A percentile compares a stretch with the other conserved stretches of the same genome.
Conservation (phyloP, 2,888 invertebrate species). For the Eubasilissa splendida region DNA sequence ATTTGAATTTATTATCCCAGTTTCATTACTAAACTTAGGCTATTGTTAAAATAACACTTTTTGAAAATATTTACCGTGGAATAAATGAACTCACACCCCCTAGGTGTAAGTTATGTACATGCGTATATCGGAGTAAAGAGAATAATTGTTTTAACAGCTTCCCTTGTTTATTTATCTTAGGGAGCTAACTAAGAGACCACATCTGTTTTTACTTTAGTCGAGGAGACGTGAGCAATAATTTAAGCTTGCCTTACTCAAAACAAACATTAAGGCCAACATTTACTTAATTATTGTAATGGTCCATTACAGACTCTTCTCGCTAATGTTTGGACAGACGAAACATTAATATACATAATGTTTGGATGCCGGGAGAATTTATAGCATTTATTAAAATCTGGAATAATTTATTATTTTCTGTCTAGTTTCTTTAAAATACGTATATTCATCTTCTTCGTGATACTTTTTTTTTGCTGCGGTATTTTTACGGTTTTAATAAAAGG, state of each 20-base stretch:
- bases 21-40: not conserved
- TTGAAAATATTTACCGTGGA: not conserved
- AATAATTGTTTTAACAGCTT: constrained; percentile 32
- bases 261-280: constrained; percentile 50
- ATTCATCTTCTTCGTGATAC: too few species aligned
- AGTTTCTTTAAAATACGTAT: too few species aligned
- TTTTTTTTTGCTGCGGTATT: too few species aligned
- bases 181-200: constrained; percentile 40
- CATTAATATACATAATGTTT: constrained; percentile 13
- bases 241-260: constrained; percentile 47
- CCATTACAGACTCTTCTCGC: constrained; percentile 45
- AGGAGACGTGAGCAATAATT: constrained; percentile 41
- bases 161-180: constrained; percentile 12
- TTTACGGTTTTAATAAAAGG: too few species aligned
- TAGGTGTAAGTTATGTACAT: constrained; percentile 1
- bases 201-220: constrained; percentile 41
- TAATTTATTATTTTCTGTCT: not conserved
- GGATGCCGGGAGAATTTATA: not conserved
- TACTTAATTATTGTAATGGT: constrained; percentile 53
- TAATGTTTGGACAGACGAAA: constrained; percentile 30
- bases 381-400: not conserved
- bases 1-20: constrained; percentile 1
- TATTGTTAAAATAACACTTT: not conserved
- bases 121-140: constrained; percentile 15
- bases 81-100: not conserved